These are phyloP conservation scores for Piprites chloris DNA, from an alignment of 2,113 vertebrate genomes.

Conservation along the genomic window DNA sequence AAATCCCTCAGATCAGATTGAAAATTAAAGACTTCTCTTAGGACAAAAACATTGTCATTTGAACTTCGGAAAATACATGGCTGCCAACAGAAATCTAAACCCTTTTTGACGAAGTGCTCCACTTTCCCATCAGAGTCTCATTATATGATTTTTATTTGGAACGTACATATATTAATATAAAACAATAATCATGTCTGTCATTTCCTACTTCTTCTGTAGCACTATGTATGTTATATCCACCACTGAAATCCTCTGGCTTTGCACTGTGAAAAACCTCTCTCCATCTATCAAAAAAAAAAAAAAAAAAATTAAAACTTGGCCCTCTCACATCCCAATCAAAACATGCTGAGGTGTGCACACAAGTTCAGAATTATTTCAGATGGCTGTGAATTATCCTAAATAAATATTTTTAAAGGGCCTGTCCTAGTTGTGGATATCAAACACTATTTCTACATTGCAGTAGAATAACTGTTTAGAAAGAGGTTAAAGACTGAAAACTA, in stretches of 20 bases:
- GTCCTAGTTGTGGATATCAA: not conserved
- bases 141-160: not conserved
- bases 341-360: not conserved
- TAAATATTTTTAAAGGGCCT: not conserved
- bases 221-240: not conserved
- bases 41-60: constrained; percentile 64
- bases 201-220: not conserved
- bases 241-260: not conserved
- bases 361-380: not conserved
- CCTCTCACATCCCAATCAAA: not conserved
- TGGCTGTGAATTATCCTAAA: not conserved
- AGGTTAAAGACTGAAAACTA: not conserved
- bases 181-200: not conserved
- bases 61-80: constrained; percentile 43
- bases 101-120: constrained; percentile 26
- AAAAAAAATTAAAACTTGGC: not conserved
- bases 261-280: not conserved
- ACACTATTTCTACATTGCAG: not conserved
- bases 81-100: constrained; percentile 42
- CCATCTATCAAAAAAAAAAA: not conserved
- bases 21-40: constrained; percentile 71
- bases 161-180: not conserved
- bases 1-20: constrained; percentile 57
- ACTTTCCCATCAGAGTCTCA: not conserved
- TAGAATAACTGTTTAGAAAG: not conserved